These are phyloP conservation scores for Mionectes olivaceus DNA, from an alignment of 2,797 vertebrate genomes.

Conservation along the genomic window DNA sequence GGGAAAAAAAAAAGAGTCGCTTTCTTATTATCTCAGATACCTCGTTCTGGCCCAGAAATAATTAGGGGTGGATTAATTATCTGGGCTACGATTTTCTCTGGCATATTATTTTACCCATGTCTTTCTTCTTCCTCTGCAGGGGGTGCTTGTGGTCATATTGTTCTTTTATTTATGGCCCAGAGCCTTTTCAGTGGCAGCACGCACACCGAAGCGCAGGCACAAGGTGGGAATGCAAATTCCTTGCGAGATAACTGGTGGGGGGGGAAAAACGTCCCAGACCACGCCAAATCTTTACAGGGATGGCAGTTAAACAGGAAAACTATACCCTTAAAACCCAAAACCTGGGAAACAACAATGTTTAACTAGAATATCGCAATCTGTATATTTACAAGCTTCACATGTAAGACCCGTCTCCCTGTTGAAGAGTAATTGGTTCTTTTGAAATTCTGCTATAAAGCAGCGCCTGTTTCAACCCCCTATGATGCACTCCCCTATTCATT, in stretches of 20 bases:
- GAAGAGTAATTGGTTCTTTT: not conserved
- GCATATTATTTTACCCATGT: constrained; percentile 48
- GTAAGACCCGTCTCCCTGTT: not conserved
- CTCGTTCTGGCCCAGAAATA: not conserved
- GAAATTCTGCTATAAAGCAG: not conserved
- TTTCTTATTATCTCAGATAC: not conserved
- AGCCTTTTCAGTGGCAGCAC: constrained; percentile 43
- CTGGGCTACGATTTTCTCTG: not conserved
- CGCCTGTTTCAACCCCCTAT: not conserved
- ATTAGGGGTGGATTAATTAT: constrained; percentile 29
- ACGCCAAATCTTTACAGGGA: not conserved
- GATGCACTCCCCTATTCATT: not conserved
- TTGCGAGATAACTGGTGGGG: not conserved
- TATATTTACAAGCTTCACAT: not conserved
- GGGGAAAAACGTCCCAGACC: not conserved
- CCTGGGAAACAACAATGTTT: not conserved
- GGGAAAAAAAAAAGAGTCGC: not conserved
- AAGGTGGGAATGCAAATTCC: not conserved
- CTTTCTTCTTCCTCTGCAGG: constrained; percentile 47
- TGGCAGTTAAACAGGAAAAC: not conserved
- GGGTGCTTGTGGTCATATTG: constrained; percentile 55
- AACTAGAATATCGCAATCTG: not conserved
- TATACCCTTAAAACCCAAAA: not conserved
- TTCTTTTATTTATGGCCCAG: constrained; percentile 63
- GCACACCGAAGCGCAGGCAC: not conserved